A percentile compares a stretch with the other conserved stretches of the same genome.
These are phyloP conservation scores for Sciaenops ocellatus DNA, from an alignment of 2,797 vertebrate species.

Conservation along the genomic window DNA sequence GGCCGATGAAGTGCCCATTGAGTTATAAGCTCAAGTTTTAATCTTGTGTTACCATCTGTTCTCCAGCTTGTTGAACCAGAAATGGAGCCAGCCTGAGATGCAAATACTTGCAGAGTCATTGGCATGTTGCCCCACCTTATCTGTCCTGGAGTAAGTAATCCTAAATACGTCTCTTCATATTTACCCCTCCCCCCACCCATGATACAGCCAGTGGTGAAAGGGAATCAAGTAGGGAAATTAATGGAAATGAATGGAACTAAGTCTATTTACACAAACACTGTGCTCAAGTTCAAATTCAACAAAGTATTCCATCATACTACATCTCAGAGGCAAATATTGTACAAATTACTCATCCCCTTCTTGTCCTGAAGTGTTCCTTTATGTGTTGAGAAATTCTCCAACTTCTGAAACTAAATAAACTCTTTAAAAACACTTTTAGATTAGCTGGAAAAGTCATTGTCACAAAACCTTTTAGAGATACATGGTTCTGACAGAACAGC, in stretches of 20 bases:
- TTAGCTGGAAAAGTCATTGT: not conserved
- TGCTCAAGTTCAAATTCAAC: too few relatives aligned
- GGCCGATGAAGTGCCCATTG: not conserved
- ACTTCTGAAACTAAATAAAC: not conserved
- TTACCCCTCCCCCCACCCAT: not conserved
- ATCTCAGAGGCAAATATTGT: not conserved
- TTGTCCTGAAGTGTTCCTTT: not conserved
- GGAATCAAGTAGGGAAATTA: not conserved
- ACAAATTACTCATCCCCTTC: not conserved
- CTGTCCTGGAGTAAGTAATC: conserved; percentile 88
- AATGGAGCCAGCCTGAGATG: conserved; percentile 69
- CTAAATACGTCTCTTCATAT: not conserved
- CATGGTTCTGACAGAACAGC: not conserved
- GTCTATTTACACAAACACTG: too few relatives aligned
- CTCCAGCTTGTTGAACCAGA: conserved; percentile 74
- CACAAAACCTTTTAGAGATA: not conserved
- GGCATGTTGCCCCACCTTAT: conserved; percentile 71
- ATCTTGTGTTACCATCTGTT: not conserved
- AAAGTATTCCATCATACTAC: not conserved
- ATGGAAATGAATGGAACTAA: too few relatives aligned
- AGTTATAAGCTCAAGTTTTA: not conserved
- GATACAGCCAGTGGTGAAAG: not conserved
- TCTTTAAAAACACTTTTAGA: not conserved
- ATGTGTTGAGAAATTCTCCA: not conserved
- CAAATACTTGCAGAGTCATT: conserved; percentile 78